phyloP scores from a whole-genome alignment of 2,113 vertebrate species.

The Microcebus griseorufus region DNA sequence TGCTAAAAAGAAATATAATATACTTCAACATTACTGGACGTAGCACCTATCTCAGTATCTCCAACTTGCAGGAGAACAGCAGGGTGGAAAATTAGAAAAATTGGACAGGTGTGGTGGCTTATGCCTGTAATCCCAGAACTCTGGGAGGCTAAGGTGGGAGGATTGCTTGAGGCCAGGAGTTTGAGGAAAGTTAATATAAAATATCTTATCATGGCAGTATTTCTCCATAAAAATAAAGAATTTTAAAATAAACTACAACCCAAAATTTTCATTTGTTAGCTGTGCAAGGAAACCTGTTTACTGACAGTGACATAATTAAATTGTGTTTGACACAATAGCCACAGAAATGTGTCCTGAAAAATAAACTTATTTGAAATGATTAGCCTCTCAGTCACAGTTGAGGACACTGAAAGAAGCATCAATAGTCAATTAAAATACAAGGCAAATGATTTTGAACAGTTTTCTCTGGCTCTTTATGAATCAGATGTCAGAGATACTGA shows the following conservation, averaged over 20 bases:
- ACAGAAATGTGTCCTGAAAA: background rate
- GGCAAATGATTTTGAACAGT: background rate
- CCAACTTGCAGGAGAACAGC: background rate
- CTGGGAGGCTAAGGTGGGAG: too few species aligned
- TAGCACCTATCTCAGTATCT: background rate
- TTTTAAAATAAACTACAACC: background rate
- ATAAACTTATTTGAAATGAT: background rate
- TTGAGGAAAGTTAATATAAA: background rate
- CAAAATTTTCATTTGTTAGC: background rate
- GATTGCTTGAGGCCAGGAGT: too few species aligned
- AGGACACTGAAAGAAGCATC: background rate
- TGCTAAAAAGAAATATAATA: background rate
- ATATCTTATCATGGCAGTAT: background rate
- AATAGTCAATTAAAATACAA: slow-evolving; percentile 4
- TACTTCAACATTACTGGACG: background rate
- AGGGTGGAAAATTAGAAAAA: background rate
- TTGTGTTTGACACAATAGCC: background rate
- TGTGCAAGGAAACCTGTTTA: background rate
- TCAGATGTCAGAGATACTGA: background rate
- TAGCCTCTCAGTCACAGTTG: background rate
- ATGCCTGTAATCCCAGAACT: too few species aligned
- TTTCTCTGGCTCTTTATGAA: slow-evolving; percentile 22
- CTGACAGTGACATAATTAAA: background rate
- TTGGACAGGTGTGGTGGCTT: background rate
- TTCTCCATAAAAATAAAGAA: slow-evolving; percentile 5